These are phyloP conservation scores for Paradoxurus hermaphroditus DNA, from an alignment of 2,113 vertebrate genomes.

Conservation along the genomic window DNA sequence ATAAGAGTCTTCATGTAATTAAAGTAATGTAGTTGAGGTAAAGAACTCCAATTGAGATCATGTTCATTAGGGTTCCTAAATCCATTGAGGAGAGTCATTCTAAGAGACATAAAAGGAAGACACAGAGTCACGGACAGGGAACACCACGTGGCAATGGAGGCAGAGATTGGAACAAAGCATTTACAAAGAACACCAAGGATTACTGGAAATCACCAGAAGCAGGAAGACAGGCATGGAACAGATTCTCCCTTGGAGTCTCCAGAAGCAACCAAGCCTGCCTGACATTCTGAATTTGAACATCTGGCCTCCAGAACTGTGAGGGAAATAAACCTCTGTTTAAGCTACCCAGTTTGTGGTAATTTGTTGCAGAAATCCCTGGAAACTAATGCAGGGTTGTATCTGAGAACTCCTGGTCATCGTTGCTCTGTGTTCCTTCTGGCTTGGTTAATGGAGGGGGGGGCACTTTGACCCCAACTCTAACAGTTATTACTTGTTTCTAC, in stretches of 20 bases:
- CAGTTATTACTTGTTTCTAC: neutral
- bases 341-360: neutral
- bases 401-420: neutral
- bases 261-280: neutral
- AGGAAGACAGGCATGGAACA: neutral
- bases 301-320: neutral
- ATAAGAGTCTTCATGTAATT: neutral
- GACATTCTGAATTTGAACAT: neutral
- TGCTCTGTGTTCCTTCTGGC: too few species aligned
- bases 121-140: neutral
- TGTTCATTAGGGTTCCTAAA: neutral
- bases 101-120: neutral
- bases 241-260: neutral
- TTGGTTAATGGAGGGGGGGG: too few species aligned
- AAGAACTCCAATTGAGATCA: neutral
- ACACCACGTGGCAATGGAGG: neutral
- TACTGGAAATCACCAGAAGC: neutral
- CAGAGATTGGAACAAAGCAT: neutral
- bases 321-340: neutral
- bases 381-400: neutral
- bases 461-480: too few species aligned
- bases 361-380: neutral
- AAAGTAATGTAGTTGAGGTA: neutral
- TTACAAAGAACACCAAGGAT: neutral
- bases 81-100: neutral